Conservation (phyloP, 2,113 vertebrate species). For the Centropristis striata region DNA sequence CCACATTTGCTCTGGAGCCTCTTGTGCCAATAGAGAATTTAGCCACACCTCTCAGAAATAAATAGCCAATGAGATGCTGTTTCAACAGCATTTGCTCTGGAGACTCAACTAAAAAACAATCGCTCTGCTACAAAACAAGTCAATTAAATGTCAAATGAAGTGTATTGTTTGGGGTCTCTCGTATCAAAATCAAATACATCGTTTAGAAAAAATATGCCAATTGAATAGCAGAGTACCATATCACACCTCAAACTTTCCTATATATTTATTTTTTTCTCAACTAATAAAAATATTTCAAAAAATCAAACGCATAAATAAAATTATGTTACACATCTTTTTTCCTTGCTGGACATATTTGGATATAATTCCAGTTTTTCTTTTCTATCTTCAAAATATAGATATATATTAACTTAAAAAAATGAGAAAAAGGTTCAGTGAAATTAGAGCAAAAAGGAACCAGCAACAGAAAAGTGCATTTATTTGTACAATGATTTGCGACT, state of each 20-base stretch:
- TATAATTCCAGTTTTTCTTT: conserved; percentile 85
- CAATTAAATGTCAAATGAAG: conserved; percentile 58
- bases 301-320: conserved; percentile 81
- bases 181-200: conserved; percentile 69
- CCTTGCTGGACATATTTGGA: conserved; percentile 80
- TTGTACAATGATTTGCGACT: conserved; percentile 91
- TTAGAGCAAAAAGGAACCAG: conserved; percentile 90
- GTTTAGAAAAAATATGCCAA: conserved; percentile 79
- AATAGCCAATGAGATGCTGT: conserved; percentile 67
- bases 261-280: conserved; percentile 73
- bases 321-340: conserved; percentile 78
- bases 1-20: conserved; percentile 77
- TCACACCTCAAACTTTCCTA: conserved; percentile 81
- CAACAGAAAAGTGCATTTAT: conserved; percentile 99
- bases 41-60: conserved; percentile 67
- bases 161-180: conserved; percentile 65
- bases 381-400: conserved; percentile 81
- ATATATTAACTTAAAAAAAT: conserved; percentile 81
- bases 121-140: conserved; percentile 71
- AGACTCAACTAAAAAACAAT: conserved; percentile 59
- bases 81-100: conserved; percentile 48
- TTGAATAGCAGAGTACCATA: conserved; percentile 79
- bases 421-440: conserved; percentile 76
- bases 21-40: conserved; percentile 53
- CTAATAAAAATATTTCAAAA: conserved; percentile 82